These are phyloP conservation scores for Callipepla californica DNA, from an alignment of 2,113 vertebrate genomes.

Conservation along the genomic window DNA sequence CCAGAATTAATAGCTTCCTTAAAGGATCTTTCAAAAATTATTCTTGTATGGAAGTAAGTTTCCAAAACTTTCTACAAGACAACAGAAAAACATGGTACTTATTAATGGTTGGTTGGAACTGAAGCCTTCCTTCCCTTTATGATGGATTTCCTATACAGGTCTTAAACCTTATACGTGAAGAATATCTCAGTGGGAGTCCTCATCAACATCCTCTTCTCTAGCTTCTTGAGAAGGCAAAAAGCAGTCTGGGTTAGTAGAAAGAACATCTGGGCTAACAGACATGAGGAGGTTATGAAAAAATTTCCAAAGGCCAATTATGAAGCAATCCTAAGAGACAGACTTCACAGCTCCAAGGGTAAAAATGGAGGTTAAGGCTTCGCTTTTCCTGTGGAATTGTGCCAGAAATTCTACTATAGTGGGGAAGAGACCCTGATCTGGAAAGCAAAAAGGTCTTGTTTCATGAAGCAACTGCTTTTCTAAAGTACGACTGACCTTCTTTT, in stretches of 20 bases:
- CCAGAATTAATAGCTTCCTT: constrained; percentile 50
- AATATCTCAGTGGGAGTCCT: background rate
- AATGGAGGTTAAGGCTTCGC: background rate
- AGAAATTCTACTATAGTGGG: background rate
- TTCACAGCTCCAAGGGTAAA: background rate
- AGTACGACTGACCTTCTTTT: background rate
- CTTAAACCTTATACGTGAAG: background rate
- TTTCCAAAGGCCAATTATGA: background rate
- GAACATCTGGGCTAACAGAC: background rate
- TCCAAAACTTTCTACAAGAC: constrained; percentile 23
- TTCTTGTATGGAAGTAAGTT: constrained; percentile 4
- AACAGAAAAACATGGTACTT: background rate
- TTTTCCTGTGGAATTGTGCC: background rate
- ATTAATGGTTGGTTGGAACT: background rate
- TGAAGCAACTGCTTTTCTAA: background rate
- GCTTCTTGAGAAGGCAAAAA: background rate
- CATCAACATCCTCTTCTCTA: background rate
- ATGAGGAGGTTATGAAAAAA: background rate
- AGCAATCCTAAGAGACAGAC: background rate
- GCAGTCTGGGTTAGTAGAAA: background rate
- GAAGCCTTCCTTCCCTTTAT: background rate
- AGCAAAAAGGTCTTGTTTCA: background rate
- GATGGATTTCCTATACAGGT: background rate
- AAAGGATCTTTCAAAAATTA: constrained; percentile 22
- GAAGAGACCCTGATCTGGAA: background rate